Percentiles rank a stretch among this genome's conserved stretches.
Conservation (phyloP, 2,888 invertebrate genomes). For the Nephrotoma guestfalica region DNA sequence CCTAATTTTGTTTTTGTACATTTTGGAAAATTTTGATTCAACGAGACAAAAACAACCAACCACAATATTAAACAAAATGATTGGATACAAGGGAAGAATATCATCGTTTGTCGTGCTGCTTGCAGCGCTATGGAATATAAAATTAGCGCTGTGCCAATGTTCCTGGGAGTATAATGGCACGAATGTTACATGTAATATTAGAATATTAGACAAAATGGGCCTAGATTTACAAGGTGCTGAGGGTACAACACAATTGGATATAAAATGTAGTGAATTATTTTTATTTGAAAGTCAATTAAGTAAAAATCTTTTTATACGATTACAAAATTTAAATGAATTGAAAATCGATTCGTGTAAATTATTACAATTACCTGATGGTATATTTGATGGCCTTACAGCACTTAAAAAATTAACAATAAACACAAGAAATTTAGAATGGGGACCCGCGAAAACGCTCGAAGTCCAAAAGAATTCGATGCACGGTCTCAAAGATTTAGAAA, state of each 20-base stretch:
- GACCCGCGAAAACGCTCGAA: slow-evolving; percentile 57
- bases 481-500: slow-evolving; percentile 66
- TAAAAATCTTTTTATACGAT: slow-evolving; percentile 54
- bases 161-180: slow-evolving; percentile 34
- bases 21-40: not conserved
- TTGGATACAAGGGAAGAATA: not conserved
- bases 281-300: slow-evolving; percentile 68
- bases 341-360: slow-evolving; percentile 68
- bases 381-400: slow-evolving; percentile 66
- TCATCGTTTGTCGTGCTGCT: not conserved
- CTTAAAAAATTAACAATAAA: slow-evolving; percentile 52
- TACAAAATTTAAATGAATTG: slow-evolving; percentile 55
- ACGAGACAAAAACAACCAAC: not conserved
- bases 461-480: slow-evolving; percentile 54
- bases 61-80: not conserved
- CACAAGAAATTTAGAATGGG: slow-evolving; percentile 71
- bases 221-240: slow-evolving; percentile 44
- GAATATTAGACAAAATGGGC: slow-evolving; percentile 54
- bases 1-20: not conserved
- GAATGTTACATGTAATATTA: slow-evolving; percentile 49
- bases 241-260: slow-evolving; percentile 53
- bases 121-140: not conserved
- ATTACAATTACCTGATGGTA: slow-evolving; percentile 51
- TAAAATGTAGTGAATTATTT: slow-evolving; percentile 66
- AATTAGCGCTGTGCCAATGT: slow-evolving; percentile 25